Evolutionary conservation across 2,113 vertebrate species (phyloP).

Genomic region (Phylloscopus trochiloides): DNA sequence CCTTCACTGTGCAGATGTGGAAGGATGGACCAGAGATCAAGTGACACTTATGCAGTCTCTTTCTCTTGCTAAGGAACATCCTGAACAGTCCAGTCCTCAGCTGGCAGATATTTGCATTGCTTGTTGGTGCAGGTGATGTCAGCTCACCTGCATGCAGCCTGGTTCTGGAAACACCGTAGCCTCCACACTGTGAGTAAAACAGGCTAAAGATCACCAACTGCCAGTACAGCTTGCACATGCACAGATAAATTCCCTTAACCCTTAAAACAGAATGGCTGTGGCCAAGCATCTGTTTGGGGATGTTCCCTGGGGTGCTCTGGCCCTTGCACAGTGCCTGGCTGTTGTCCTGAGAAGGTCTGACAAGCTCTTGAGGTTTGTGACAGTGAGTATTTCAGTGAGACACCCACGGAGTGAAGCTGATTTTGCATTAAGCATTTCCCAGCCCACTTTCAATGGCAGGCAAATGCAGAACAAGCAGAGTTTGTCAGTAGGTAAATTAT

Average conservation of each 20-base stretch:
- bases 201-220: background rate
- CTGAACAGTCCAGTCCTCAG: background rate
- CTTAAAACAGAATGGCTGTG: background rate
- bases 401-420: rapidly evolving
- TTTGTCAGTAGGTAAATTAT: background rate
- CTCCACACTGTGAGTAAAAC: background rate
- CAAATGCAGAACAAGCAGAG: background rate
- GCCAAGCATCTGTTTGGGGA: background rate
- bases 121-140: background rate
- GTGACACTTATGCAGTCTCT: background rate
- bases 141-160: background rate
- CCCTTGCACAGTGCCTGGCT: background rate
- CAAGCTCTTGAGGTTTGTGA: background rate
- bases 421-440: background rate
- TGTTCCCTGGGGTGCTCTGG: background rate
- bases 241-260: background rate
- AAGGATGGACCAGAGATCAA: background rate
- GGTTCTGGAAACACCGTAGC: background rate
- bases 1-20: background rate
- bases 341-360: background rate
- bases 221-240: background rate
- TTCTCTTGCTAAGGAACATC: background rate
- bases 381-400: background rate
- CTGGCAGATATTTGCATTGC: background rate
- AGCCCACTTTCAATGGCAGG: background rate